These are phyloP conservation scores for Pollenia griseotomentosa DNA, from an alignment of 2,888 invertebrate genomes.

Conservation along the genomic window DNA sequence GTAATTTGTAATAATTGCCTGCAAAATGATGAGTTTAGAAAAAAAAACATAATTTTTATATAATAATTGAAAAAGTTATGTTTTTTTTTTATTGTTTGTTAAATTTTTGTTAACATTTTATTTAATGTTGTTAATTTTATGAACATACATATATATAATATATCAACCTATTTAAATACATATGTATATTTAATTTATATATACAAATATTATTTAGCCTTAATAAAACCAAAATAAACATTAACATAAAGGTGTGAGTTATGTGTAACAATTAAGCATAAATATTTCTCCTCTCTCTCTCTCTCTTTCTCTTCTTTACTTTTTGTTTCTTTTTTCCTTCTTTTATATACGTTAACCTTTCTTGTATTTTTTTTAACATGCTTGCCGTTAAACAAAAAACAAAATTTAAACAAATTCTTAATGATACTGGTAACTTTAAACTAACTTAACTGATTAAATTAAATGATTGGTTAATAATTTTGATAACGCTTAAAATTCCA, in stretches of 20 bases:
- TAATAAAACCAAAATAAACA: constrained; percentile 25
- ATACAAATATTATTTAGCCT: constrained; percentile 31
- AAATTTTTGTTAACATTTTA: constrained; percentile 42
- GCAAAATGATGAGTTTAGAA: constrained; percentile 44
- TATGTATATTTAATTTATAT: constrained; percentile 45
- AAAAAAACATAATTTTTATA: constrained; percentile 46
- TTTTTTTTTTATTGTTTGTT: constrained; percentile 59
- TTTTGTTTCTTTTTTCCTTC: constrained; percentile 6
- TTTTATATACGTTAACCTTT: constrained; percentile 12
- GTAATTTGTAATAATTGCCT: constrained; percentile 65
- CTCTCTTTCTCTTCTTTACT: constrained; percentile 13
- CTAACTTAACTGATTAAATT: constrained; percentile 37
- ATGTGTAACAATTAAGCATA: constrained; percentile 23
- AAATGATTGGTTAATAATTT: neutral
- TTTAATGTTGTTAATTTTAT: constrained; percentile 51
- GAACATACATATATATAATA: constrained; percentile 18
- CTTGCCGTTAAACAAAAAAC: constrained; percentile 50
- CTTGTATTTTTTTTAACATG: constrained; percentile 54
- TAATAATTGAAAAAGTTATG: constrained; percentile 43
- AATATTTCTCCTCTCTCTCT: constrained; percentile 37
- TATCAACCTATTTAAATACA: constrained; percentile 27
- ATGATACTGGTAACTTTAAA: constrained; percentile 45
- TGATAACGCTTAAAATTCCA: constrained; percentile 31
- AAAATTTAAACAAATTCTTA: constrained; percentile 25
- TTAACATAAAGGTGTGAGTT: constrained; percentile 31